Conservation (phyloP, 2,113 vertebrate species). For the Rhinolophus ferrumequinum region DNA sequence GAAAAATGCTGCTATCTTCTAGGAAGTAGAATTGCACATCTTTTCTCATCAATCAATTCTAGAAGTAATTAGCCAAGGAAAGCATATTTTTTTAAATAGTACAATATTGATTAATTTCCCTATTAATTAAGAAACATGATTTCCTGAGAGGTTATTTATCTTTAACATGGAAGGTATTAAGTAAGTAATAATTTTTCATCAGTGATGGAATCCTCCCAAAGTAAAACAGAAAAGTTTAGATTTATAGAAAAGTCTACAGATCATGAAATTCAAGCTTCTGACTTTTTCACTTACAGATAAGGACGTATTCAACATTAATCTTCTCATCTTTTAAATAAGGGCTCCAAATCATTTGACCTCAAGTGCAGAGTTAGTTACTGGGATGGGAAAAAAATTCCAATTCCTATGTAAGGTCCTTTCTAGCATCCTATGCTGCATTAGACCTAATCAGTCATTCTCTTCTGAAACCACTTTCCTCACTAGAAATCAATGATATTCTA, state of each 20-base stretch:
- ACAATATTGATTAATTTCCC: not conserved
- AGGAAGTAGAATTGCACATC: not conserved
- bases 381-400: not conserved
- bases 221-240: not conserved
- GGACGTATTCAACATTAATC: slow-evolving; percentile 9
- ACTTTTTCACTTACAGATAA: not conserved
- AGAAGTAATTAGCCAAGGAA: not conserved
- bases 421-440: not conserved
- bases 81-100: not conserved
- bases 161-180: not conserved
- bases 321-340: slow-evolving; percentile 1
- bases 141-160: not conserved
- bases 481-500: not conserved
- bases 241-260: not conserved
- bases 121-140: slow-evolving; percentile 36
- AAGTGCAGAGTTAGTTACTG: not conserved
- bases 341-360: not conserved
- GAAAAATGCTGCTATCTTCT: not conserved
- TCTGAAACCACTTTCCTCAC: not conserved
- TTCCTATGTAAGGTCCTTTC: not conserved
- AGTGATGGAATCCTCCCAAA: not conserved
- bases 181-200: not conserved
- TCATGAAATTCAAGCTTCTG: slow-evolving; percentile 18
- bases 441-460: slow-evolving; percentile 23
- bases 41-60: not conserved